Evolutionary conservation across 2,113 vertebrate species (phyloP).

Genomic region (Glaucomys volans): DNA sequence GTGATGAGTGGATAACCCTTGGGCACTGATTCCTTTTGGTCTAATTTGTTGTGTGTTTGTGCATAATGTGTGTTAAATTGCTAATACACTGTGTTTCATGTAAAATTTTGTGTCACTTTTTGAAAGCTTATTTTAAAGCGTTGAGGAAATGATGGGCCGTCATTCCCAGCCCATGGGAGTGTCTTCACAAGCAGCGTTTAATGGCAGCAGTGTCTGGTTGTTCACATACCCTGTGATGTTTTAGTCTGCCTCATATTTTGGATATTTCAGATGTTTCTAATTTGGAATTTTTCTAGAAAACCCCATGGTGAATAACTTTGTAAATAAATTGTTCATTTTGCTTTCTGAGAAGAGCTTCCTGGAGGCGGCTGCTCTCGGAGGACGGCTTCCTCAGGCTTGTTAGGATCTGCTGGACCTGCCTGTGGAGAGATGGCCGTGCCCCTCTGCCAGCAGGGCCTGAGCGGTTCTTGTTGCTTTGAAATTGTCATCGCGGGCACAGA

Average conservation of each 20-base stretch:
- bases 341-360: background rate
- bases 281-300: background rate
- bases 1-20: background rate
- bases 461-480: background rate
- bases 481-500: too few species aligned
- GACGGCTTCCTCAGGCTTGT: background rate
- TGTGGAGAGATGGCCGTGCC: background rate
- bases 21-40: background rate
- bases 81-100: background rate
- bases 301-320: background rate
- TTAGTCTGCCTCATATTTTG: background rate
- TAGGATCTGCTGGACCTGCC: background rate
- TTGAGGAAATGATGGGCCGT: background rate
- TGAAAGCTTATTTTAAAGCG: background rate
- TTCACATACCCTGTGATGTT: background rate
- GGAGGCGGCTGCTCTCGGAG: too few species aligned
- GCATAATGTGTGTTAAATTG: background rate
- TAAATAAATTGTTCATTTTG: background rate
- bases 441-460: background rate
- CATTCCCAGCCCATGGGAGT: background rate
- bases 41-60: background rate
- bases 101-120: background rate
- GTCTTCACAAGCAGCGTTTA: background rate
- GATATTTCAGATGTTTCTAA: background rate
- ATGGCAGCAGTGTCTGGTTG: background rate